phyloP scores from a whole-genome alignment of 1,140 invertebrate genomes.

The Sweltsa coloradensis region DNA sequence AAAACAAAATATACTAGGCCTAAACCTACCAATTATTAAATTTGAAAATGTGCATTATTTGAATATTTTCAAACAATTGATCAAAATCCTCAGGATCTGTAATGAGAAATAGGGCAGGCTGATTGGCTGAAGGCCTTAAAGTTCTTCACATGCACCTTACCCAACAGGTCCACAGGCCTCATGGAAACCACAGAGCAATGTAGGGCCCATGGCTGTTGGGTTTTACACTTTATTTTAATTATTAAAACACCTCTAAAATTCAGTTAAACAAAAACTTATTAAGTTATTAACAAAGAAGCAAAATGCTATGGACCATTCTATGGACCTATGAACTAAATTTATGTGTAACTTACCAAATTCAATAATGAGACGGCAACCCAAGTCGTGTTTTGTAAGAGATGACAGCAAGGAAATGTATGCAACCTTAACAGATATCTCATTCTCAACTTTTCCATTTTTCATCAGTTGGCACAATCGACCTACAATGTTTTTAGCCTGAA shows the following conservation, averaged over 20 bases:
- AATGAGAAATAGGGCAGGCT: too few relatives aligned
- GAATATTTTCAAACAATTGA: too few relatives aligned
- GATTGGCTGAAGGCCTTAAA: too few relatives aligned
- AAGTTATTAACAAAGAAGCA: neutral
- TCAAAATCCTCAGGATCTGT: too few relatives aligned
- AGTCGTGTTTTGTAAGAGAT: slow-evolving; percentile 7
- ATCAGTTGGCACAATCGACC: neutral
- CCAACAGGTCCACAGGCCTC: neutral
- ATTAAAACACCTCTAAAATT: neutral
- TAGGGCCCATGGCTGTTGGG: too few relatives aligned
- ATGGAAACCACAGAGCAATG: too few relatives aligned
- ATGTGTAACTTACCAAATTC: slow-evolving; percentile 5
- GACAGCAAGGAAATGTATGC: slow-evolving; percentile 7
- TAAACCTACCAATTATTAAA: neutral
- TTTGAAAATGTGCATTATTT: too few relatives aligned
- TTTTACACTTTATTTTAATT: neutral
- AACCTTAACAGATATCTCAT: slow-evolving; percentile 6
- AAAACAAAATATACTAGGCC: neutral
- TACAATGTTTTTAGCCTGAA: neutral
- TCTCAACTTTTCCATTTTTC: neutral
- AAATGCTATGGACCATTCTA: neutral
- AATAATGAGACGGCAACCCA: slow-evolving; percentile 4
- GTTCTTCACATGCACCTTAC: too few relatives aligned
- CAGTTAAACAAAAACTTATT: neutral
- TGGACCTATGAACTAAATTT: neutral